Percentiles rank a stretch among this genome's conserved stretches.
Evolutionary conservation across 1,140 invertebrate genomes (phyloP).

Genomic region (Philopotamus ludificatus): DNA sequence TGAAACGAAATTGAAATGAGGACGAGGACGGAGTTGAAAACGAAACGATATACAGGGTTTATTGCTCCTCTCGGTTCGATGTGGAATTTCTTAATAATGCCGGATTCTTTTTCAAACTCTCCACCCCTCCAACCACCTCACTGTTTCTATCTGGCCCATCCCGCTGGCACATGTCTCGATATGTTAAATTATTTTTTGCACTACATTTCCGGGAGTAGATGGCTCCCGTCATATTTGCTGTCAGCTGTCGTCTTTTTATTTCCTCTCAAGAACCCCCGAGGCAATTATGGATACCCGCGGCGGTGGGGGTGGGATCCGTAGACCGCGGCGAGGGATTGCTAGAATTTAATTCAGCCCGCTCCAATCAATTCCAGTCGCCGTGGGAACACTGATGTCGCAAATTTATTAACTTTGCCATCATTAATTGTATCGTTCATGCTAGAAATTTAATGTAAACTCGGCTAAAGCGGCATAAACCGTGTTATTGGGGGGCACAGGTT

Average conservation of each 20-base stretch:
- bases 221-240: neutral
- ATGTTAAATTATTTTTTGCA: neutral
- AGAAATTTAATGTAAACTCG: too few relatives aligned
- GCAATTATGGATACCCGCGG: neutral
- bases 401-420: too few relatives aligned
- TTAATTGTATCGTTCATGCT: too few relatives aligned
- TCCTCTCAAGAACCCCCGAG: neutral
- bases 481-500: too few relatives aligned
- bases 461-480: too few relatives aligned
- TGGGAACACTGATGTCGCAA: too few relatives aligned
- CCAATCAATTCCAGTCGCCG: too few relatives aligned
- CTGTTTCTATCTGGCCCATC: neutral
- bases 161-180: neutral
- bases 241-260: slow-evolving; percentile 6
- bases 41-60: slow-evolving; percentile 14
- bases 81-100: slow-evolving; percentile 31
- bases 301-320: neutral
- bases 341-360: too few relatives aligned
- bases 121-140: neutral
- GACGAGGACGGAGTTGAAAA: slow-evolving; percentile 16
- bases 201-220: neutral
- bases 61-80: slow-evolving; percentile 14
- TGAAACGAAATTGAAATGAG: slow-evolving; percentile 17
- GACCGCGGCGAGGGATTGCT: too few relatives aligned
- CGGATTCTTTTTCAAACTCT: slow-evolving; percentile 15